Evolutionary conservation across 2,797 vertebrate genomes (phyloP).

Genomic region (Sternarchorhynchus goeldii): DNA sequence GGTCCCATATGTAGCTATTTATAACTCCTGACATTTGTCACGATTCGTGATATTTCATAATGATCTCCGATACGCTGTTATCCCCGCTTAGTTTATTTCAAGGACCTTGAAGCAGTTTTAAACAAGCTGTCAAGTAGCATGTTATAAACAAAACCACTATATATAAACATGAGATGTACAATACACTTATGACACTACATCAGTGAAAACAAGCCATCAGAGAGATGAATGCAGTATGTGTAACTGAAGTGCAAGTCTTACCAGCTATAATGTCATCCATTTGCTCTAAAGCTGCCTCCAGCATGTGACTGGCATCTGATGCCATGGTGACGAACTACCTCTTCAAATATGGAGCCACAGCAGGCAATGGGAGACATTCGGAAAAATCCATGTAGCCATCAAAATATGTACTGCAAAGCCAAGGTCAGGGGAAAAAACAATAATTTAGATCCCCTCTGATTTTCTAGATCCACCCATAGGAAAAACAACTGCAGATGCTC

Average conservation of each 20-base stretch:
- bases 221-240: constrained; percentile 38
- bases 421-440: background rate
- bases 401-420: background rate
- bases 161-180: too few species aligned
- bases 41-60: too few species aligned
- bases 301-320: constrained; percentile 84
- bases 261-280: constrained; percentile 94
- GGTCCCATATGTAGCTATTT: background rate
- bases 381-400: constrained; percentile 30
- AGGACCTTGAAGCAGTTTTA: background rate
- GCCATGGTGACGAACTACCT: constrained; percentile 73
- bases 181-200: background rate
- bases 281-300: constrained; percentile 88
- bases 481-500: constrained; percentile 60
- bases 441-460: constrained; percentile 10
- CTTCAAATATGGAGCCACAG: constrained; percentile 33
- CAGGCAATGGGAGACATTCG: constrained; percentile 26
- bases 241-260: constrained; percentile 60
- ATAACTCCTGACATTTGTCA: too few species aligned
- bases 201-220: background rate
- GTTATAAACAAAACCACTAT: too few species aligned
- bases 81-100: background rate
- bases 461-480: constrained; percentile 48
- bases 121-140: constrained; percentile 23
- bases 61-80: background rate